A percentile compares a stretch with the other conserved stretches of the same genome.
phyloP scores from a whole-genome alignment of 2,888 invertebrate species.

The Julus scandinavius region DNA sequence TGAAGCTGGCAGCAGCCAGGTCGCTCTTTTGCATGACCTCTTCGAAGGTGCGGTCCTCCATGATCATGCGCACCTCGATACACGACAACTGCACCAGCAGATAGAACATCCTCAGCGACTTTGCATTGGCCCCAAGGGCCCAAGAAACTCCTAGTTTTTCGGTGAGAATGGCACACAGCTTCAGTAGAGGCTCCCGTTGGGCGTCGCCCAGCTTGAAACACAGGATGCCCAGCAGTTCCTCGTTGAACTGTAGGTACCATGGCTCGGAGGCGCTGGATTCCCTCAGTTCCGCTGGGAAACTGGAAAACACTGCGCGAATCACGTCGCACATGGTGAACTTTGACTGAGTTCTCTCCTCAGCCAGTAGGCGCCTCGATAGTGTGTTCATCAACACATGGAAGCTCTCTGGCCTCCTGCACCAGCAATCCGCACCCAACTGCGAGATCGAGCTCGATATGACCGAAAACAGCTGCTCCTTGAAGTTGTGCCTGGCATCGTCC shows the following conservation, averaged over 20 bases:
- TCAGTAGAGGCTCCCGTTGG: constrained; percentile 88
- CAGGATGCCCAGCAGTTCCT: constrained; percentile 81
- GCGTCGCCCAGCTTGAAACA: constrained; percentile 79
- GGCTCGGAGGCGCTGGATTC: constrained; percentile 69
- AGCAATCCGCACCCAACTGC: constrained; percentile 52
- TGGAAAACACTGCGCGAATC: constrained; percentile 75
- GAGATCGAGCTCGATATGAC: constrained; percentile 36
- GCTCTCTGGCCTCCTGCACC: constrained; percentile 49
- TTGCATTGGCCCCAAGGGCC: constrained; percentile 71
- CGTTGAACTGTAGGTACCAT: constrained; percentile 84
- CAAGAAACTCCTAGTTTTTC: constrained; percentile 86
- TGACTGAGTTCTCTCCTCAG: constrained; percentile 85
- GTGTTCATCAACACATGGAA: constrained; percentile 55
- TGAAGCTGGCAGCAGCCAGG: constrained; percentile 63
- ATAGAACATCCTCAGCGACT: constrained; percentile 82
- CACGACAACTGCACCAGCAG: constrained; percentile 83
- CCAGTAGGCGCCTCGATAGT: constrained; percentile 69
- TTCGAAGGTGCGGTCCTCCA: constrained; percentile 77
- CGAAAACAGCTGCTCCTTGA: constrained; percentile 41
- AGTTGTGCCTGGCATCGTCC: constrained; percentile 76
- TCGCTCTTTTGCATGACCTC: constrained; percentile 61
- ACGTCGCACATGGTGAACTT: constrained; percentile 90
- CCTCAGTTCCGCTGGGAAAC: constrained; percentile 68
- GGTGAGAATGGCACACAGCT: constrained; percentile 81
- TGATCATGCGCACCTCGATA: constrained; percentile 92